Evolutionary conservation across 1,140 invertebrate species (phyloP).

Genomic region (Cecropterus lyciades): DNA sequence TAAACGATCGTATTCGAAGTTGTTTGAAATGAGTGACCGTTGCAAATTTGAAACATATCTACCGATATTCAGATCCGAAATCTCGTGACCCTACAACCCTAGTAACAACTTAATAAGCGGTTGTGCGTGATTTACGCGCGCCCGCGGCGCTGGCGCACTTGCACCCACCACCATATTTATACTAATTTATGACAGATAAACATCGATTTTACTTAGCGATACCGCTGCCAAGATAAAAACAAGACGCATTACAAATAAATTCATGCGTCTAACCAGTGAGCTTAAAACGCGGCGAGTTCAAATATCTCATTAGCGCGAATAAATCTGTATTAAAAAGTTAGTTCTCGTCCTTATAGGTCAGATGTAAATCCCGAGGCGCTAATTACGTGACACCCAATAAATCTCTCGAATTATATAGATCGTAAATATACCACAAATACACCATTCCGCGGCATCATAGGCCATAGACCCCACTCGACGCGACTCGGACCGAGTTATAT

Average conservation of each 20-base stretch:
- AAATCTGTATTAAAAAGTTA: conserved; percentile 49
- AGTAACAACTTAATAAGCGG: conserved; percentile 81
- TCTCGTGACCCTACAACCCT: too few species aligned
- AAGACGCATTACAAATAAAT: conserved; percentile 31
- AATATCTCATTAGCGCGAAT: conserved; percentile 59
- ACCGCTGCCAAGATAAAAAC: conserved; percentile 51
- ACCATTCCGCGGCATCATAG: conserved; percentile 60
- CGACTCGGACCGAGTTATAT: conserved; percentile 66
- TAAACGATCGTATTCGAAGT: too few species aligned
- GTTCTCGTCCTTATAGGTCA: conserved; percentile 38
- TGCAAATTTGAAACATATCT: too few species aligned
- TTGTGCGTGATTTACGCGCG: conserved; percentile 78
- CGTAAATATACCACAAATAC: conserved; percentile 69
- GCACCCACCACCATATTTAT: conserved; percentile 65
- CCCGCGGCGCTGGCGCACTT: conserved; percentile 77
- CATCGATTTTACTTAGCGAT: conserved; percentile 74
- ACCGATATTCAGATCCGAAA: too few species aligned
- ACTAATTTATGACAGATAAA: conserved; percentile 82
- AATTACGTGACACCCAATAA: conserved; percentile 71
- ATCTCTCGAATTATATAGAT: conserved; percentile 67
- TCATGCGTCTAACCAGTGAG: conserved; percentile 31
- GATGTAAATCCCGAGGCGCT: conserved; percentile 62
- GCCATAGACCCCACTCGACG: conserved; percentile 78
- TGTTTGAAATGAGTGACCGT: too few species aligned
- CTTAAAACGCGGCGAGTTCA: conserved; percentile 40